These are phyloP conservation scores for Labeo calbasu DNA, from an alignment of 2,797 vertebrate genomes.

Conservation along the genomic window DNA sequence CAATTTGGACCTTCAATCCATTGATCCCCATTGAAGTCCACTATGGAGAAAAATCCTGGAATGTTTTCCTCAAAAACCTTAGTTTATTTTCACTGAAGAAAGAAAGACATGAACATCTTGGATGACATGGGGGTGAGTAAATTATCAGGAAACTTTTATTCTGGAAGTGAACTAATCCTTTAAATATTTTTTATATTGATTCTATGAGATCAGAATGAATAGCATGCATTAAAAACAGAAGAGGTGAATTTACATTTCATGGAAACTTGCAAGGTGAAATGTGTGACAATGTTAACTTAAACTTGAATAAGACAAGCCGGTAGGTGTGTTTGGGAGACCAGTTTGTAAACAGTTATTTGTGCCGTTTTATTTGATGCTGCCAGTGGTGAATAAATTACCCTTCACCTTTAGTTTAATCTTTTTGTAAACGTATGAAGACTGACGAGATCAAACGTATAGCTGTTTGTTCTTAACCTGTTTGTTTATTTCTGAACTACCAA, in stretches of 20 bases:
- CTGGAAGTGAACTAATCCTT: no score
- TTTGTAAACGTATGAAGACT: background rate
- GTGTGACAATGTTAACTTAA: background rate
- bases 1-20: no score
- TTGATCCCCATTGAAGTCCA: no score
- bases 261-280: slow-evolving; percentile 1
- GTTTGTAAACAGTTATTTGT: background rate
- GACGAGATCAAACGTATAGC: background rate
- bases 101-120: no score
- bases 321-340: background rate
- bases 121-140: no score
- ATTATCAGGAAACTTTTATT: no score
- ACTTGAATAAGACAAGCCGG: background rate
- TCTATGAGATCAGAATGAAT: background rate
- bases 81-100: no score
- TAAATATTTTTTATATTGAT: no score
- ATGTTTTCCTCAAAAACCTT: no score
- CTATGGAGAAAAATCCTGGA: no score
- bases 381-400: slow-evolving; percentile 4
- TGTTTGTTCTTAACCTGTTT: slow-evolving; percentile 15
- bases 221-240: background rate
- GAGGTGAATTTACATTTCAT: background rate
- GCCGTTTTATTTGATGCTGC: background rate
- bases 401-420: background rate
- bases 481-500: background rate